Evolutionary conservation across 2,888 invertebrate species (phyloP).

Genomic region (Limnephilus lunatus): DNA sequence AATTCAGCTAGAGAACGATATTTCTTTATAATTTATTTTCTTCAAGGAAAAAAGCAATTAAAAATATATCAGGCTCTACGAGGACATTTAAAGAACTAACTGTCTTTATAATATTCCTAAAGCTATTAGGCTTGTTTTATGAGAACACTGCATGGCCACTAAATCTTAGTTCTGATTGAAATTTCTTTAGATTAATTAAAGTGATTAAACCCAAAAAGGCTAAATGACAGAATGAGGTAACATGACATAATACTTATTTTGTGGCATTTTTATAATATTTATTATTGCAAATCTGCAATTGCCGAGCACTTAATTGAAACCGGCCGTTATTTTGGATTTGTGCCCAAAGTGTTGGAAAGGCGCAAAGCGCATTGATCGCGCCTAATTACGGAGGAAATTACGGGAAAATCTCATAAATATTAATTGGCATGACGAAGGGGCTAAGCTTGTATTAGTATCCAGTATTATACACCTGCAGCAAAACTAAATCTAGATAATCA

Average conservation of each 20-base stretch:
- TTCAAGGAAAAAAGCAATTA: slow-evolving; percentile 22
- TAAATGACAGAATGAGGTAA: not conserved
- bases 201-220: not conserved
- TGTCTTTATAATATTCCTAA: not conserved
- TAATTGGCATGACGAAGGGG: too few species aligned
- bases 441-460: too few species aligned
- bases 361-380: too few species aligned
- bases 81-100: not conserved
- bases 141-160: not conserved
- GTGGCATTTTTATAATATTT: too few species aligned
- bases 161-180: not conserved
- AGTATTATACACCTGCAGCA: too few species aligned
- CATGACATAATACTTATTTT: not conserved
- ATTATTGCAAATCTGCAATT: too few species aligned
- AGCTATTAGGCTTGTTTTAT: not conserved
- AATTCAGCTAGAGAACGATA: not conserved
- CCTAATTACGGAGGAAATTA: too few species aligned
- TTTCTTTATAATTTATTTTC: slow-evolving; percentile 15
- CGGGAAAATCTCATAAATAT: too few species aligned
- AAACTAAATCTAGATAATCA: too few species aligned
- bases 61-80: slow-evolving; percentile 29
- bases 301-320: too few species aligned
- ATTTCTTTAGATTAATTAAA: not conserved
- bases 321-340: too few species aligned
- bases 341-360: too few species aligned